A percentile compares a stretch with the other conserved stretches of the same genome.
These are phyloP conservation scores for Protophormia terraenovae DNA, from an alignment of 2,888 invertebrate genomes.

Conservation along the genomic window DNA sequence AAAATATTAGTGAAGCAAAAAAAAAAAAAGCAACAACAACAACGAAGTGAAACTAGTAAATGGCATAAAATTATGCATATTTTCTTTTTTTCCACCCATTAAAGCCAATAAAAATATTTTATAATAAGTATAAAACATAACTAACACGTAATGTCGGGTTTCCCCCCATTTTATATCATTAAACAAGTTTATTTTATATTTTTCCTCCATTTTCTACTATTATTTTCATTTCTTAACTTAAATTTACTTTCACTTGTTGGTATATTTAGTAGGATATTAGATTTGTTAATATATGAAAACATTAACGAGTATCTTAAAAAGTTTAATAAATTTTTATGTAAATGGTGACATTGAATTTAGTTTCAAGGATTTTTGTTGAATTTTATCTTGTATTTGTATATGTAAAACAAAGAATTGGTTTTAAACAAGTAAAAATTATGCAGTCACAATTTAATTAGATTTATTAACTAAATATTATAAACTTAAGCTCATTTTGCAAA, in stretches of 20 bases:
- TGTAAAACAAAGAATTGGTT: too few species aligned
- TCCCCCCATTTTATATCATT: conserved; percentile 45
- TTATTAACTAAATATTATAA: too few species aligned
- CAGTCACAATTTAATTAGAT: too few species aligned
- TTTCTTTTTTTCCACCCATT: conserved; percentile 47
- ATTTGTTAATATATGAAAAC: background rate
- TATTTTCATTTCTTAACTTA: background rate
- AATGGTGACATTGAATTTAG: too few species aligned
- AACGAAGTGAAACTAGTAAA: conserved; percentile 22
- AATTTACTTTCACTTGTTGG: conserved; percentile 37
- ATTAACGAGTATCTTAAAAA: conserved; percentile 10
- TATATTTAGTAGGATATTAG: conserved; percentile 16
- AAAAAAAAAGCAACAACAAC: background rate
- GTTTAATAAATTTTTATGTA: background rate
- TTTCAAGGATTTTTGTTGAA: background rate
- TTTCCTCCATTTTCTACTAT: background rate
- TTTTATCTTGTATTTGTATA: too few species aligned
- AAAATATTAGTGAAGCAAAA: conserved; percentile 1
- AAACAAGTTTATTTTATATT: conserved; percentile 42
- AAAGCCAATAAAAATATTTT: conserved; percentile 67
- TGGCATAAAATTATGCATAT: conserved; percentile 58
- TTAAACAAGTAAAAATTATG: too few species aligned
- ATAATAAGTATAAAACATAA: conserved; percentile 61
- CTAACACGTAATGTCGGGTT: conserved; percentile 63
- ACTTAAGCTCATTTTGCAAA: too few species aligned